phyloP scores from a whole-genome alignment of 2,113 vertebrate species.

The Bombycilla garrulus region DNA sequence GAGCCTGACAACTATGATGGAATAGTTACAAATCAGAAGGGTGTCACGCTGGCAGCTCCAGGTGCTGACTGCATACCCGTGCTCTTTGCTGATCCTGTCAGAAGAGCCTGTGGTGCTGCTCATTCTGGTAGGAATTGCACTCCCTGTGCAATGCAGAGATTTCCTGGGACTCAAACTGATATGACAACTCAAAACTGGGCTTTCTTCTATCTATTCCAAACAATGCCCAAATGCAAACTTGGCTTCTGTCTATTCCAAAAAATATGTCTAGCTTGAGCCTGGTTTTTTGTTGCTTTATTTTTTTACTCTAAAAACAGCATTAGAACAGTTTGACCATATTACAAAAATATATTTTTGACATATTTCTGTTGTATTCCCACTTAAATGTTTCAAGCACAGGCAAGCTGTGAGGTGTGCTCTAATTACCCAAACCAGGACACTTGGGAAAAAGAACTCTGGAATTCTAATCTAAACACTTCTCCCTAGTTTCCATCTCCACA shows the following conservation, averaged over 20 bases:
- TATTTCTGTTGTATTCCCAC: not conserved
- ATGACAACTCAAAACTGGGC: not conserved
- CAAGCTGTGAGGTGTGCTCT: not conserved
- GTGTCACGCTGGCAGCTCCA: constrained; percentile 83
- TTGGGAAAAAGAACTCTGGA: not conserved
- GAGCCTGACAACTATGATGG: constrained; percentile 87
- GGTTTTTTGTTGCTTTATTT: not conserved
- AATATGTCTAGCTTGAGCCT: not conserved
- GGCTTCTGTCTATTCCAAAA: not conserved
- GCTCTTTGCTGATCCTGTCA: constrained; percentile 88
- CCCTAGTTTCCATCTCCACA: not conserved
- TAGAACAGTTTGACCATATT: not conserved
- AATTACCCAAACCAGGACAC: not conserved
- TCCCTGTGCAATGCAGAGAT: not conserved
- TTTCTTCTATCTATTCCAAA: not conserved
- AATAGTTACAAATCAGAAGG: constrained; percentile 82
- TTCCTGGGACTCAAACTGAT: not conserved
- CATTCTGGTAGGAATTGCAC: constrained; percentile 82
- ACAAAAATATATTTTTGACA: not conserved
- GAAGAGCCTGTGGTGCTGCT: constrained; percentile 86
- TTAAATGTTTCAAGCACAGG: not conserved
- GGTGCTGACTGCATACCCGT: constrained; percentile 93
- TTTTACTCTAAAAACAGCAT: not conserved
- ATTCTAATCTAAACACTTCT: not conserved
- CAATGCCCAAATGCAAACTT: not conserved